These are phyloP conservation scores for Drosophila repleta DNA, from an alignment of 1,140 invertebrate genomes.

Conservation along the genomic window DNA sequence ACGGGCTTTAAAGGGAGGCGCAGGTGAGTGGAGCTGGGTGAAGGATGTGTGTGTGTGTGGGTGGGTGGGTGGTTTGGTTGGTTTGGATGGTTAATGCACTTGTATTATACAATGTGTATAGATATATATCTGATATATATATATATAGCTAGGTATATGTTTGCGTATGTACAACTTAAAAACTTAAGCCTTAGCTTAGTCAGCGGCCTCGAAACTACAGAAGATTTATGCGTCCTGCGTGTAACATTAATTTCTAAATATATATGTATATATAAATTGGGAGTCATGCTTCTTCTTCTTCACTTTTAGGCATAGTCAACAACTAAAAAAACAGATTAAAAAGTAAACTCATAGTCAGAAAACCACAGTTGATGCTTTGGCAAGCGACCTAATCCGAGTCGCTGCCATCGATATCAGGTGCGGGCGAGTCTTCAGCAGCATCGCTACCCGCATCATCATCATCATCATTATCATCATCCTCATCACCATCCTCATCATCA, in stretches of 20 bases:
- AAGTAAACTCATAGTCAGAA: not conserved
- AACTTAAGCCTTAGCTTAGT: constrained; percentile 38
- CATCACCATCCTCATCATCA: constrained; percentile 18
- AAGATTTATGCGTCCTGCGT: not conserved
- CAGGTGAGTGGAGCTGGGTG: constrained; percentile 18
- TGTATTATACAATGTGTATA: constrained; percentile 15
- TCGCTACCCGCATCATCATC: constrained; percentile 28
- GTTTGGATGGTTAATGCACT: not conserved
- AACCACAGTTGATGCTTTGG: constrained; percentile 15
- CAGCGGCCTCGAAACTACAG: no score
- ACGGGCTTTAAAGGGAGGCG: not conserved
- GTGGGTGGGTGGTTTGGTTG: not conserved
- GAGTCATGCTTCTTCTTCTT: not conserved
- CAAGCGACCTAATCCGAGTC: constrained; percentile 18
- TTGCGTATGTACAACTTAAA: constrained; percentile 65
- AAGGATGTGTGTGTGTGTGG: not conserved
- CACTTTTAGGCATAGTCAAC: constrained; percentile 29
- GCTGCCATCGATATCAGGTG: constrained; percentile 7
- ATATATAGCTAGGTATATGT: constrained; percentile 1
- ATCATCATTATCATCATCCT: constrained; percentile 25
- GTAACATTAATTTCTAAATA: constrained; percentile 37
- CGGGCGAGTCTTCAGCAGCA: constrained; percentile 23
- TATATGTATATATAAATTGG: constrained; percentile 10
- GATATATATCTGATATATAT: constrained; percentile 14
- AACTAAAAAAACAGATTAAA: constrained; percentile 4